Percentiles rank a stretch among this genome's conserved stretches.
These are phyloP conservation scores for Nematolebias whitei DNA, from an alignment of 2,113 vertebrate species.

Conservation along the genomic window DNA sequence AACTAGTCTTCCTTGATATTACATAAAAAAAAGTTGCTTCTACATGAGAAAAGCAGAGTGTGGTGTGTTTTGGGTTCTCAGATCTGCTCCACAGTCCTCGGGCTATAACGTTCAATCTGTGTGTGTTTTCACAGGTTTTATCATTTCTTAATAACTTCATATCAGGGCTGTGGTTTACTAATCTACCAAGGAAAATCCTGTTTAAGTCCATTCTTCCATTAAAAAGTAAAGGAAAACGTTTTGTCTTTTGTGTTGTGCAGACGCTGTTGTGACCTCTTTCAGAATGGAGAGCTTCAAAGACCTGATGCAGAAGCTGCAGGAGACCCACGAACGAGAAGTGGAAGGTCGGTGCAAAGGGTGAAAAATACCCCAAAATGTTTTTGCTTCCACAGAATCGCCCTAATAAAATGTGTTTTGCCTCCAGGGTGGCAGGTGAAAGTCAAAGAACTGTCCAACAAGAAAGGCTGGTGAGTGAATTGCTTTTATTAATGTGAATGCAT, in stretches of 20 bases:
- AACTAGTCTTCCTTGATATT: conserved; percentile 62
- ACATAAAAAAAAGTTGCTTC: conserved; percentile 38
- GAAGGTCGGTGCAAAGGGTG: conserved; percentile 76
- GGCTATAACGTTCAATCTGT: conserved; percentile 32
- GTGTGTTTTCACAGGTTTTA: conserved; percentile 4
- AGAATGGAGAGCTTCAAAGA: conserved; percentile 85
- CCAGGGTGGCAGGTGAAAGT: conserved; percentile 90
- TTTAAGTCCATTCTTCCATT: background rate
- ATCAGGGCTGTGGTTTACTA: background rate
- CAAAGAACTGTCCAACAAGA: conserved; percentile 89
- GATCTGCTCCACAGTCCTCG: conserved; percentile 6
- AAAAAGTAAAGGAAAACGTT: background rate
- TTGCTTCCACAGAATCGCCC: background rate
- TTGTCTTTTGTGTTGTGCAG: background rate
- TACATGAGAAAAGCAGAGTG: conserved; percentile 22
- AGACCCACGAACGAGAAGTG: conserved; percentile 89
- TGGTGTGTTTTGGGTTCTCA: background rate
- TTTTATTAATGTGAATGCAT: background rate
- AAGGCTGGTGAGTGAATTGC: conserved; percentile 85
- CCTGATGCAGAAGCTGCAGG: conserved; percentile 86
- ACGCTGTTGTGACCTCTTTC: too few species aligned
- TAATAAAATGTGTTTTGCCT: background rate
- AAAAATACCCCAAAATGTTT: background rate
- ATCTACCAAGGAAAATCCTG: background rate
- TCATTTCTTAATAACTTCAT: background rate